Base-by-base conservation (phyloP, 2,888 invertebrate species). In the Euproctis similis region DNA sequence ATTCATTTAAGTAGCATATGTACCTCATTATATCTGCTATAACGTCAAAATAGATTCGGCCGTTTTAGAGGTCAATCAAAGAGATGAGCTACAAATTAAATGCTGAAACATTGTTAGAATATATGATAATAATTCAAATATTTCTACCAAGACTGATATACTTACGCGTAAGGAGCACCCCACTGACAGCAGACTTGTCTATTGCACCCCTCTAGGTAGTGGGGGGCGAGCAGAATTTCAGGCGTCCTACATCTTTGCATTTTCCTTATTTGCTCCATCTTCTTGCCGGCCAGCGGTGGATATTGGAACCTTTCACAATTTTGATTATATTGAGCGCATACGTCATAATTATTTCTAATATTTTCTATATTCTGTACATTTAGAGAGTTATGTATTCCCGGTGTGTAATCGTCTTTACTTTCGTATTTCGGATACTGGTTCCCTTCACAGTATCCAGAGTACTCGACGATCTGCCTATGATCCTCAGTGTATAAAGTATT, bases 191-290 rank as follows among this genome's bases (percentile, higher is more conserved):
- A 72, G 19, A 80, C 65, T 42, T 74, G 84, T 12, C 81, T 45
- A 24, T 47, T 68, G 30, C 78, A 76, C 0, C 72, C 70, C 34
- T 88, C 87, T 28, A 92, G 64, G 61, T 90, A 92, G 44, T 91
- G 89, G 8, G 94, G 94, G 1, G 93, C 90, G 12, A 94, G 70
- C 16, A 94, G 72, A 18, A 94, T 89, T 77, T 94, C 94, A 0
- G 93, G 92, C 0, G 93, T 92, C 43, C 92, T 87, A 26, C 90
- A 89, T 25, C 89, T 72, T 51, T 75, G 76, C 64, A 76, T 56
- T 42, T 70, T 74, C 31, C 71, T 47, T 53, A 66, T 50, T 23
- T 67, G 70, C 26, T 74, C 74, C 53, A 59, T 59, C 42, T 88
- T 88, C 52, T 89, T 86, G 2, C 89, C 70, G 10, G 53, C 57